Percentiles rank a stretch among this genome's conserved stretches.
Conservation (phyloP, 2,888 invertebrate species). For the Rhagonycha fulva region DNA sequence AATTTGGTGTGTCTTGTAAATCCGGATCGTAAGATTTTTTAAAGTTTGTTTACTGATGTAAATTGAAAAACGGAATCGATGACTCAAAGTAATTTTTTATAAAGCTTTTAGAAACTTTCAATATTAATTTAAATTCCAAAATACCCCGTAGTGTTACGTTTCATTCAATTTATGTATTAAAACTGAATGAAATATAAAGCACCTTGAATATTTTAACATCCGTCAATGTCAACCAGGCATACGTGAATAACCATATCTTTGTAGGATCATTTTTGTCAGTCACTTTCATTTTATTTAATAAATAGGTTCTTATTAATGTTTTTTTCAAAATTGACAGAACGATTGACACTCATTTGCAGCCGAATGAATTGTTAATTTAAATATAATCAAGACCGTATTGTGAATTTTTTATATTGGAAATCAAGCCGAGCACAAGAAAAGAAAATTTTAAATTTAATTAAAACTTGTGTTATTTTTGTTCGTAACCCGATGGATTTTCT, state of each 20-base stretch:
- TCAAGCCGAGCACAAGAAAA: neutral
- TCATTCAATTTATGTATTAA: slow-evolving; percentile 7
- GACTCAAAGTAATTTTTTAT: neutral
- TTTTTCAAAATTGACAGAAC: slow-evolving; percentile 2
- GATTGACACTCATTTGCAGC: slow-evolving; percentile 3
- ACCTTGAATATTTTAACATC: slow-evolving; percentile 18
- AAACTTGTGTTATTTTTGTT: neutral
- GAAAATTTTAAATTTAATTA: neutral
- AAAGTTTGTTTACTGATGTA: neutral
- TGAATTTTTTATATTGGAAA: neutral
- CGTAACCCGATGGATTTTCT: neutral
- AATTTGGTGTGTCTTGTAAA: neutral
- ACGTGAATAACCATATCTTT: slow-evolving; percentile 19
- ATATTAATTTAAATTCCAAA: slow-evolving; percentile 5
- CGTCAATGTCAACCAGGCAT: slow-evolving; percentile 17
- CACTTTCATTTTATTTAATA: slow-evolving; percentile 17
- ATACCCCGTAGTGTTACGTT: neutral
- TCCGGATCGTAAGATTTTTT: neutral
- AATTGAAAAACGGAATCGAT: neutral
- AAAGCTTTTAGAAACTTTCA: neutral
- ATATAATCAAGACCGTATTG: slow-evolving; percentile 8
- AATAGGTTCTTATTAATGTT: slow-evolving; percentile 14
- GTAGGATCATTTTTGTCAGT: slow-evolving; percentile 20
- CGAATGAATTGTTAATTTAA: slow-evolving; percentile 13
- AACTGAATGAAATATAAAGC: slow-evolving; percentile 4